phyloP scores from a whole-genome alignment of 53 echinoderm and acorn worm species.

The Echinometra lucunter region DNA sequence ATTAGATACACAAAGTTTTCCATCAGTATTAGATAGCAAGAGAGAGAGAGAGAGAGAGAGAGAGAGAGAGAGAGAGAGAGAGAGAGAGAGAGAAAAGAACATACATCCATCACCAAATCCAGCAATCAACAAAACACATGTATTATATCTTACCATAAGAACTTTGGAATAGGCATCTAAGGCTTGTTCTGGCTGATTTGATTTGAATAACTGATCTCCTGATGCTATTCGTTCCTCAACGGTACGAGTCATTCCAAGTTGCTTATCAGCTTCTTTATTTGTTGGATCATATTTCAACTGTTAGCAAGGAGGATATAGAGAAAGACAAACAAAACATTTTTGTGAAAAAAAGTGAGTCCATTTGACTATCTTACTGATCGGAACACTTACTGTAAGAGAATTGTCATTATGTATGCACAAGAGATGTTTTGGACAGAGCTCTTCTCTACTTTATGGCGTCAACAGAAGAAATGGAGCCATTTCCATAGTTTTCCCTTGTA shows the following conservation, averaged over 20 bases:
- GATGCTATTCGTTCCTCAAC: slow-evolving; percentile 70
- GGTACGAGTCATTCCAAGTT: slow-evolving; percentile 69
- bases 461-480: no score
- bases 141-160: slow-evolving; percentile 72
- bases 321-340: background rate
- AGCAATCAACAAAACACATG: background rate
- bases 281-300: slow-evolving; percentile 75
- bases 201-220: slow-evolving; percentile 69
- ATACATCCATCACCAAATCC: background rate
- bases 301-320: background rate
- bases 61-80: no score
- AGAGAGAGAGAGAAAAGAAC: no score
- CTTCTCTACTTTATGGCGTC: no score
- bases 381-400: no score
- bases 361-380: no score
- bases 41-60: no score
- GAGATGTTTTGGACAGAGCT: no score
- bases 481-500: no score
- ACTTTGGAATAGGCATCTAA: slow-evolving; percentile 80
- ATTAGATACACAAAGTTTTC: no score
- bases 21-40: no score
- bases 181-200: slow-evolving; percentile 69
- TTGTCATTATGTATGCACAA: no score
- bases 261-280: slow-evolving; percentile 85
- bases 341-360: background rate